Base-by-base conservation (phyloP, 2,888 invertebrate genomes). In the Gasteruption jaculator region DNA sequence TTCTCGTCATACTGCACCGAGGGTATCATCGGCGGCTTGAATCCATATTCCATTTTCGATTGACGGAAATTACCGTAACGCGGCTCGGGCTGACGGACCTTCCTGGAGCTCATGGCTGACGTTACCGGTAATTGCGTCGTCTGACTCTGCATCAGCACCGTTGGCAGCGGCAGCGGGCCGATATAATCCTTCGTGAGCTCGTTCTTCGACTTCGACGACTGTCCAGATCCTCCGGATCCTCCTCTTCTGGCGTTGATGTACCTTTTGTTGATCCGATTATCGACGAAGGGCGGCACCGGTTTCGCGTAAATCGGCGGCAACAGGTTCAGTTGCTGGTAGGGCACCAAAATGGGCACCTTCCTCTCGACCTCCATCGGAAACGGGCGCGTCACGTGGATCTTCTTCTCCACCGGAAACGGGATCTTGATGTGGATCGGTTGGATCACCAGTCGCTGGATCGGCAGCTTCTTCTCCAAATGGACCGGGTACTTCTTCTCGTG, bases 1-100 rank as follows among this genome's bases (percentile, higher is more conserved):
- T 85, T 78, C 48, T 86, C 81, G 58, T 87, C 86, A 7, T 89
- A 82, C 64, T 88, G 86, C 4, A 85, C 75, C 0, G 90, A 90
- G 0, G 90, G 90, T 46, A 86, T 78, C 54, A 90, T 65, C 0
- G 89, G 90, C 0, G 90, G 89, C 57, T 84, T 86, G 53, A 90
- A 90, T 0, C 88, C 84, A 54, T 90, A 90, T 52, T 90, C 90
- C 58, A 90, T 78, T 56, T 83, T 80, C 1, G 88, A 73, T 48
- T 79, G 80, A 41, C 81, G 75, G 12, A 82, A 82, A 15, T 80
- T 74, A 40, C 73, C 76, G n/a, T n/a, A n/a, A n/a, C n/a, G 71
- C 18, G 75, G 60, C 37, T 76, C 75, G 19, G 75, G 69, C 14
- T 77, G 76, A 1, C 75, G 71, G 0, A 71, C 61, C 53, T 74